Conservation (phyloP, 2,113 vertebrate species). For the Poeciliopsis occidentalis region DNA sequence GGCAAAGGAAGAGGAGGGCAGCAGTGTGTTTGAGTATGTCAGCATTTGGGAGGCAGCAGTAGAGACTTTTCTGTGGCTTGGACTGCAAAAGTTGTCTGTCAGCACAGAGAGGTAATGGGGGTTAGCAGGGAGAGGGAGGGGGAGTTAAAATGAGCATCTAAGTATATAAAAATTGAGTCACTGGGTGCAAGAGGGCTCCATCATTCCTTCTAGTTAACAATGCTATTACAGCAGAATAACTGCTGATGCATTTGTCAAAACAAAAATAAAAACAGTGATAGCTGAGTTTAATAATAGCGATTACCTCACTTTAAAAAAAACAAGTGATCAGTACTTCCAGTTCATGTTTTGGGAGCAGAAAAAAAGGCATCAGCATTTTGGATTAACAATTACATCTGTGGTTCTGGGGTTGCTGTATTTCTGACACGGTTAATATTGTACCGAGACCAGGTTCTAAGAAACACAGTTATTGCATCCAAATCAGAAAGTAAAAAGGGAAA, state of each 20-base stretch:
- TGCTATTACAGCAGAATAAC: slow-evolving; percentile 9
- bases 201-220: slow-evolving; percentile 18
- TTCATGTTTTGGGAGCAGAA: background rate
- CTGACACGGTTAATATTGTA: background rate
- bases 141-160: slow-evolving; percentile 32
- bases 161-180: slow-evolving; percentile 31
- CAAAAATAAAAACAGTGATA: background rate
- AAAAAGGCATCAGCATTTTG: background rate
- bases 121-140: slow-evolving; percentile 43
- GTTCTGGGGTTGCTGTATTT: background rate
- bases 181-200: slow-evolving; percentile 20
- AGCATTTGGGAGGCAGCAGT: slow-evolving; percentile 56
- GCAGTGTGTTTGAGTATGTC: slow-evolving; percentile 55
- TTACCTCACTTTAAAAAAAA: background rate
- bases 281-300: background rate
- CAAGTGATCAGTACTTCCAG: background rate
- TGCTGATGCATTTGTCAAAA: background rate
- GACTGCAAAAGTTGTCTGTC: slow-evolving; percentile 64
- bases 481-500: too few relatives aligned
- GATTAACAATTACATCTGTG: background rate
- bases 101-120: slow-evolving; percentile 71
- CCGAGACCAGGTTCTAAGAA: background rate
- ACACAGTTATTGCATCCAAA: too few relatives aligned
- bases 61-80: slow-evolving; percentile 48
- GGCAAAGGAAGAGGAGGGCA: slow-evolving; percentile 17